Evolutionary conservation across 2,888 invertebrate genomes (phyloP), one percentile per base, ranked within the genome.

Genomic region (Acanthosepion esculentum): DNA sequence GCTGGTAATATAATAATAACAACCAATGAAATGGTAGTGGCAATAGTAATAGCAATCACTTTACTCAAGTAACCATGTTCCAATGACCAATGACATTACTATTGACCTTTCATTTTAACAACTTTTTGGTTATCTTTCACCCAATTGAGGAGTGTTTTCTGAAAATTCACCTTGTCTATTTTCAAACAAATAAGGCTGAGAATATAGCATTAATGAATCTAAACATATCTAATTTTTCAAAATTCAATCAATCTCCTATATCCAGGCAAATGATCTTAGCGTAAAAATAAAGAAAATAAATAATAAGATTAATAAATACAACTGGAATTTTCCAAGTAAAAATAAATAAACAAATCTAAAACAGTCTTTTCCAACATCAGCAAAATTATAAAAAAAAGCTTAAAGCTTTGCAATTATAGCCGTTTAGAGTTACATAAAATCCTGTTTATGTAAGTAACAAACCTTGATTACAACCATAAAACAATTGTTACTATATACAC

Each of bases 71-170:
- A 78, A 78, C 78, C 78, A 78, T 33, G 18, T 78, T 78, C 78
- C n/a, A 78, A 78, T 15, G n/a, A 78, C 78, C 78, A 78, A 78
- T 78, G 78, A 78, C n/a, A 78, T 78, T 78, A 78, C 78, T 78
- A 78, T 78, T 78, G 78, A 78, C 78, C 78, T 78, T 78, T 78
- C 78, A 8, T 78, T 78, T 78, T 59, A 59, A 59, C 59, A 59
- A 59, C 59, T 59, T 78, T 78, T n/a, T n/a, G 29, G 29, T n/a
- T n/a, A n/a, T 78, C 78, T 15, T 33, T 78, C 78, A n/a, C 33
- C 15, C 12, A 78, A 78, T 15, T n/a, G 78, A 78, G 5, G 78
- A n/a, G 15, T 33, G 12, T 78, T n/a, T 78, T 78, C 59, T 23
- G 5, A 59, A 59, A 59, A 59, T 78, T 78, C 33, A 78, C n/a